Evolutionary conservation across 2,113 vertebrate species (phyloP), one percentile per base, ranked within the genome.

Genomic region (Tachysurus vachellii): DNA sequence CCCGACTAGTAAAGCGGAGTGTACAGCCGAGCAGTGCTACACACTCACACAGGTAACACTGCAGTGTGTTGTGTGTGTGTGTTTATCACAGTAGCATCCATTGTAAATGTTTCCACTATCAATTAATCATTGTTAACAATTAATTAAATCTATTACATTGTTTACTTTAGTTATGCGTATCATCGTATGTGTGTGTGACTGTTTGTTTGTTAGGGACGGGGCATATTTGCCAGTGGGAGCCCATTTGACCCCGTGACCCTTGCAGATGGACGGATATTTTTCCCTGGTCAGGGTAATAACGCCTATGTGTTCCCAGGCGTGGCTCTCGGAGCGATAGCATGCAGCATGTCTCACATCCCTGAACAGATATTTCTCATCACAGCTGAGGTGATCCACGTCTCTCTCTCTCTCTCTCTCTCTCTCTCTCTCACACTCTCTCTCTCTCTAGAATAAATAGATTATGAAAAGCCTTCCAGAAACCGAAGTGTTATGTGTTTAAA

Each of bases 1-100:
- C 91, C 98, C 98, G 3, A 99, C 98, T 77, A 99, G 97, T 93
- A 99, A 99, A 94, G 97, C 98, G 14, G 98, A 99, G 90, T 99
- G 98, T 88, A 98, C 97, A 19, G 98, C 98, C 71, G 97, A 99
- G 91, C 97, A 99, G 92, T 99, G 98, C 91, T 99, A 99, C 93
- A 93, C 90, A 26, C 86, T 97, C 21, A 98, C 98, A 85, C 91
- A 98, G 97, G 98, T 99, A 95, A 53, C 6, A 1, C 62, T 47
- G n/a, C 6, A 71, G 23, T 53, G 62, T 83, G 14, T 66, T 83
- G 81, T 75, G 71, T 23, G 71, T 47, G 8, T 26, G 21, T 77
- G 44, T 53, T 17, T 53, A 11, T 28, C 62, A n/a, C 26, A 64
- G 62, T 11, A 28, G 28, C 11, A 13, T 4, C 28, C 36, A 36